Conservation (phyloP, 2,797 vertebrate species). For the Neosalanx taihuensis region DNA sequence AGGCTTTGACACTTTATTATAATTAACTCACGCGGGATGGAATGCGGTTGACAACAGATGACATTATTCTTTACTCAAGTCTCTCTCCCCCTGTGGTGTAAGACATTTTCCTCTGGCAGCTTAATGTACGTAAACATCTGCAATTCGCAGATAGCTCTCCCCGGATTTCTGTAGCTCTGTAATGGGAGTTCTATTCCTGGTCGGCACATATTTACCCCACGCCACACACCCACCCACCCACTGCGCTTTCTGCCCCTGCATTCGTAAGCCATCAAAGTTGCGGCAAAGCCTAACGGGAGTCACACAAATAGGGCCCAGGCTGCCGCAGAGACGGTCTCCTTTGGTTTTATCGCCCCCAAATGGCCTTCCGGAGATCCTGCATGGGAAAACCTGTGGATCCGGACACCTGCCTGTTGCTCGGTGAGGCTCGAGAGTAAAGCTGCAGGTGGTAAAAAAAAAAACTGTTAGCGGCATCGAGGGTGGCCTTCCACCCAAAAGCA, state of each 20-base stretch:
- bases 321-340: not conserved
- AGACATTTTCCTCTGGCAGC: no score
- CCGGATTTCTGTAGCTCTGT: no score
- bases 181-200: not conserved
- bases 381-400: conserved; percentile 14
- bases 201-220: not conserved
- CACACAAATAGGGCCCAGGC: not conserved
- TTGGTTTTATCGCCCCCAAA: conserved; percentile 51
- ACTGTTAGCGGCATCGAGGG: not conserved
- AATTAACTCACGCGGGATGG: not conserved
- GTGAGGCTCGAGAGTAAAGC: not conserved
- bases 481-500: not conserved
- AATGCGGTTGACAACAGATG: not conserved
- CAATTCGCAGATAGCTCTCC: no score
- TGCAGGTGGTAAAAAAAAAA: not conserved
- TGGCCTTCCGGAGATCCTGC: conserved; percentile 21
- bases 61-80: not conserved
- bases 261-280: conserved; percentile 55
- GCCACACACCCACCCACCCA: conserved; percentile 14
- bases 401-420: conserved; percentile 21
- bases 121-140: no score
- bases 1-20: no score
- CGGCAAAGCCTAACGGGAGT: conserved; percentile 42
- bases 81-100: not conserved
- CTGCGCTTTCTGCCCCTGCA: conserved; percentile 31